Percentiles rank a stretch among this genome's conserved stretches.
Evolutionary conservation across 2,888 invertebrate genomes (phyloP).

Genomic region (Dicycla oo): DNA sequence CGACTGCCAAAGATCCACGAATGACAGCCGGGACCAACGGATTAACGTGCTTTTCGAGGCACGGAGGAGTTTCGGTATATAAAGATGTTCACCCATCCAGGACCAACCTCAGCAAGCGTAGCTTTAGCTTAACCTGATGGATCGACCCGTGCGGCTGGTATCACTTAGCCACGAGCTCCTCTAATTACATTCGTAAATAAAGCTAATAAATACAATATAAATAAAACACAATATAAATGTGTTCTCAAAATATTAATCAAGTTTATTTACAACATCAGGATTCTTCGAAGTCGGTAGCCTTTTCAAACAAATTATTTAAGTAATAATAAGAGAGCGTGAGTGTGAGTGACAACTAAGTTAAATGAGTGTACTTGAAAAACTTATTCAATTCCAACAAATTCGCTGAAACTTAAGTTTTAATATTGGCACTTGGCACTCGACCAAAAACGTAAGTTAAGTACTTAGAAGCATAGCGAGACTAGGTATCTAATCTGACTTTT

Average conservation of each 20-base stretch:
- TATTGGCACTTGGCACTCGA: constrained; percentile 40
- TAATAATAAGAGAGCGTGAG: constrained; percentile 10
- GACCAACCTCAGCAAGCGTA: too few relatives aligned
- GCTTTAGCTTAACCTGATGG: too few relatives aligned
- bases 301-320: constrained; percentile 29
- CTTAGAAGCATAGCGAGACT: not conserved
- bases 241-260: constrained; percentile 39
- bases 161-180: too few relatives aligned
- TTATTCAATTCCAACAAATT: constrained; percentile 54
- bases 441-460: constrained; percentile 9
- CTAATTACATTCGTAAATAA: not conserved
- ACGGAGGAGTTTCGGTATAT: too few relatives aligned
- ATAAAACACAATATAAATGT: constrained; percentile 4
- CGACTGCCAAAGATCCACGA: too few relatives aligned
- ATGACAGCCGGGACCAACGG: too few relatives aligned
- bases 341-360: not conserved
- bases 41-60: too few relatives aligned
- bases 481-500: constrained; percentile 23
- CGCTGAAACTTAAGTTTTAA: constrained; percentile 16
- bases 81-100: too few relatives aligned
- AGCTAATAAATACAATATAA: constrained; percentile 22
- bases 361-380: constrained; percentile 33
- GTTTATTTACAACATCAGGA: constrained; percentile 16
- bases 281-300: constrained; percentile 10
- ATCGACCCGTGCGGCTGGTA: too few relatives aligned